These are phyloP conservation scores for Nebria salina DNA, from an alignment of 2,888 invertebrate species.

Conservation along the genomic window DNA sequence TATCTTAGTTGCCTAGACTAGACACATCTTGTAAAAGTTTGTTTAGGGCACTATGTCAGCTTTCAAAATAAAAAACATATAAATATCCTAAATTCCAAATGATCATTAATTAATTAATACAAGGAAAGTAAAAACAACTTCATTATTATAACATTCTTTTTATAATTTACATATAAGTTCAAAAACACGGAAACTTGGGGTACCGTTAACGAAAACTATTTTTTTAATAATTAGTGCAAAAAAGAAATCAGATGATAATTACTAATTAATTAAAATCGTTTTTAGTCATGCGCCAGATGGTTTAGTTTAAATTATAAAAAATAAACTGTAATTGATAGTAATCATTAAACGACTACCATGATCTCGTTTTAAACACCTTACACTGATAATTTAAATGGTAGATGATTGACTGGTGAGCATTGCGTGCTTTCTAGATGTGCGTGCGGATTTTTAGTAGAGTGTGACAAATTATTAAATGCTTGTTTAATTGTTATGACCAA, in stretches of 20 bases:
- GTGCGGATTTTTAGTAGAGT: slow-evolving; percentile 28
- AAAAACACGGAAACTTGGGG: background rate
- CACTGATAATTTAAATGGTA: background rate
- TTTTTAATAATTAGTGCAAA: background rate
- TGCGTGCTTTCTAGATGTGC: background rate
- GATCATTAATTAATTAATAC: background rate
- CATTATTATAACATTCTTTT: background rate
- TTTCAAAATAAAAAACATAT: background rate
- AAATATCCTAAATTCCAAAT: slow-evolving; percentile 1
- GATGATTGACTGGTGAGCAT: background rate
- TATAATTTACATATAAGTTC: background rate
- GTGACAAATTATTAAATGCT: slow-evolving; percentile 36
- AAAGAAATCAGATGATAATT: background rate
- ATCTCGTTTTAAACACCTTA: background rate
- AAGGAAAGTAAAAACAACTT: background rate
- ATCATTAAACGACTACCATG: background rate
- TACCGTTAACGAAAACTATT: background rate
- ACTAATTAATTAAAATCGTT: background rate
- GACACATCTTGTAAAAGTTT: background rate
- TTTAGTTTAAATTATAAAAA: background rate
- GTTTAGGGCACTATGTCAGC: slow-evolving; percentile 34
- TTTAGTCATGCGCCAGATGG: slow-evolving; percentile 1
- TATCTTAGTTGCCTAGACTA: background rate
- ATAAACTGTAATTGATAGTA: background rate
- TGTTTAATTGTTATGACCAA: slow-evolving; percentile 35